Conservation (phyloP, 2,113 vertebrate genomes). For the Silurus meridionalis region DNA sequence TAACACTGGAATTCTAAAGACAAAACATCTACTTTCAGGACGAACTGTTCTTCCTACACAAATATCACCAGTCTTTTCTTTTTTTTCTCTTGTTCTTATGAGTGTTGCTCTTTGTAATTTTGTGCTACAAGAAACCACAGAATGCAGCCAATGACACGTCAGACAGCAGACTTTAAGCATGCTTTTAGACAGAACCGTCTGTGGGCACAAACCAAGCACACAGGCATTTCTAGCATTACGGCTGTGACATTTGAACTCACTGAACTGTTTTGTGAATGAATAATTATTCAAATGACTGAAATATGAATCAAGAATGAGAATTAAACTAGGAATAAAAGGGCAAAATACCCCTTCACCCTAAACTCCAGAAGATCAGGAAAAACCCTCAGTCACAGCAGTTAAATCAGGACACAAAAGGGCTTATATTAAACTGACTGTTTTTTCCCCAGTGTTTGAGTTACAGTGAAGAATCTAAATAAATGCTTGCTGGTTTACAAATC, state of each 20-base stretch:
- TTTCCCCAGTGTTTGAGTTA: background rate
- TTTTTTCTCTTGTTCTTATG: background rate
- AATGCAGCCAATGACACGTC: slow-evolving; percentile 9
- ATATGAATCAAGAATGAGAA: background rate
- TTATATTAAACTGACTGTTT: background rate
- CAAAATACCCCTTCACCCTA: background rate
- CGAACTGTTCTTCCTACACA: background rate
- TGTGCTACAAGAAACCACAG: slow-evolving; percentile 6
- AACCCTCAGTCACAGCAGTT: background rate
- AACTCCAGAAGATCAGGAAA: background rate
- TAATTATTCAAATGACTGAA: background rate
- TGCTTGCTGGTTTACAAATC: background rate
- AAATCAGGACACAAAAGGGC: background rate
- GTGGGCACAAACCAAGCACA: slow-evolving; percentile 1
- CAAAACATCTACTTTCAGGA: background rate
- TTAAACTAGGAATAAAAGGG: background rate
- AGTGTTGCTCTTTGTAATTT: slow-evolving; percentile 9
- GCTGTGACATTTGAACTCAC: background rate
- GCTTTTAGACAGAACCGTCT: slow-evolving; percentile 10
- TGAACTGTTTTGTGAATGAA: background rate
- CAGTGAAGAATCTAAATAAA: background rate
- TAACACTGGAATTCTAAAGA: background rate
- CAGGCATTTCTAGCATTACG: background rate
- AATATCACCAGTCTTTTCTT: background rate
- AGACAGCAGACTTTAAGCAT: slow-evolving; percentile 14